These are phyloP conservation scores for Chymomyza caudatula DNA, from an alignment of 2,888 invertebrate species.

Conservation along the genomic window DNA sequence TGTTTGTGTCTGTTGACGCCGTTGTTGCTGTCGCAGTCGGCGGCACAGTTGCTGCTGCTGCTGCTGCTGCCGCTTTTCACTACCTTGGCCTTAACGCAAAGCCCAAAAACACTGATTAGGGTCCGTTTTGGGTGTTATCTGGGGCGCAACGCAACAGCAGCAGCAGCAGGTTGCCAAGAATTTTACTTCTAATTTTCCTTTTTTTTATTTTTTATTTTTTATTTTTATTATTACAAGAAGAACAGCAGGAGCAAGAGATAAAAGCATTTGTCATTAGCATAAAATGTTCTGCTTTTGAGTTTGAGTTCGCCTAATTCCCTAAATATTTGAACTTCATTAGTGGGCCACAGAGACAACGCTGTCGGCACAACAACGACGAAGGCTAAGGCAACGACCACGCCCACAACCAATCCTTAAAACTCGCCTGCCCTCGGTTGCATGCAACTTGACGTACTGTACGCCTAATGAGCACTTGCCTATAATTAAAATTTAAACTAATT, in stretches of 20 bases:
- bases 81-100: conserved; percentile 36
- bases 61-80: conserved; percentile 51
- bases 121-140: conserved; percentile 41
- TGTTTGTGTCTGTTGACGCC: not conserved
- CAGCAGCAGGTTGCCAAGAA: conserved; percentile 57
- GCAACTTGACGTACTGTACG: conserved; percentile 31
- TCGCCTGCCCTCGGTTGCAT: not conserved
- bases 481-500: conserved; percentile 61
- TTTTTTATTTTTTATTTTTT: conserved; percentile 11
- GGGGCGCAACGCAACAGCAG: conserved; percentile 12
- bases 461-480: conserved; percentile 48
- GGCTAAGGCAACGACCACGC: not conserved
- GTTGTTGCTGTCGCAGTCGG: not conserved
- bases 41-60: conserved; percentile 15
- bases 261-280: conserved; percentile 72
- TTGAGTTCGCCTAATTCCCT: conserved; percentile 35
- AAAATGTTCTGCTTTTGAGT: conserved; percentile 54
- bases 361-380: too few species aligned
- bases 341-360: conserved; percentile 9
- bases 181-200: conserved; percentile 49
- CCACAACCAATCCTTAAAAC: not conserved
- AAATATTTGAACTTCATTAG: conserved; percentile 69
- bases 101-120: conserved; percentile 64
- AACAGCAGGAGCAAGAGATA: conserved; percentile 39
- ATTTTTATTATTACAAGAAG: conserved; percentile 13